Percentiles rank a stretch among this genome's conserved stretches.
Evolutionary conservation across 2,113 vertebrate genomes (phyloP).

Genomic region (Oplegnathus fasciatus): DNA sequence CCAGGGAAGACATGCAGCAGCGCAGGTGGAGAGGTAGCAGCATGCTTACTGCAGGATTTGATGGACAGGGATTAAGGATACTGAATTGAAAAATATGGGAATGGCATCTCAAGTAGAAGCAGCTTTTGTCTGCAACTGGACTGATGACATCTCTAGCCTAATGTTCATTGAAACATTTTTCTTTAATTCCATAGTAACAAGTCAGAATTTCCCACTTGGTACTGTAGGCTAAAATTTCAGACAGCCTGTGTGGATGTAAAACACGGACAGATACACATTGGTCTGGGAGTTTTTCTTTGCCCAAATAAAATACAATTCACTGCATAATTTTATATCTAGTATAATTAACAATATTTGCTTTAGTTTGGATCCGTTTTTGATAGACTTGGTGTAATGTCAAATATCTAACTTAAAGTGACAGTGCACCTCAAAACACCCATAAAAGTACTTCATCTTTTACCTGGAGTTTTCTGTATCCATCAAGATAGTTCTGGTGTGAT

Average conservation of each 20-base stretch:
- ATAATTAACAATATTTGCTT: no score
- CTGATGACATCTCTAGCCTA: background rate
- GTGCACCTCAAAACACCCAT: no score
- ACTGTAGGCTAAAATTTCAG: background rate
- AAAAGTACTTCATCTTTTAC: background rate
- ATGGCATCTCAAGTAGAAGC: background rate
- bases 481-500: background rate
- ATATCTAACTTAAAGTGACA: background rate
- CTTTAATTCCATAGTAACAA: background rate
- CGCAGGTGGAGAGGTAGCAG: constrained; percentile 2
- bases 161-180: background rate
- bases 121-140: background rate
- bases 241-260: background rate
- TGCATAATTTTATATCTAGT: no score
- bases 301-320: no score
- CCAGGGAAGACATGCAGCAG: constrained; percentile 36
- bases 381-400: no score
- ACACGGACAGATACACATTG: no score
- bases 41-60: constrained; percentile 24
- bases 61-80: background rate
- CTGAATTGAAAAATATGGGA: background rate
- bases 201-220: background rate
- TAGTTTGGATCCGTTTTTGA: no score
- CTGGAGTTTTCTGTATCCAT: background rate
- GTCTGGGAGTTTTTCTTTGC: no score